phyloP scores from a whole-genome alignment of 2,888 invertebrate genomes.

The Drosophila limbata region DNA sequence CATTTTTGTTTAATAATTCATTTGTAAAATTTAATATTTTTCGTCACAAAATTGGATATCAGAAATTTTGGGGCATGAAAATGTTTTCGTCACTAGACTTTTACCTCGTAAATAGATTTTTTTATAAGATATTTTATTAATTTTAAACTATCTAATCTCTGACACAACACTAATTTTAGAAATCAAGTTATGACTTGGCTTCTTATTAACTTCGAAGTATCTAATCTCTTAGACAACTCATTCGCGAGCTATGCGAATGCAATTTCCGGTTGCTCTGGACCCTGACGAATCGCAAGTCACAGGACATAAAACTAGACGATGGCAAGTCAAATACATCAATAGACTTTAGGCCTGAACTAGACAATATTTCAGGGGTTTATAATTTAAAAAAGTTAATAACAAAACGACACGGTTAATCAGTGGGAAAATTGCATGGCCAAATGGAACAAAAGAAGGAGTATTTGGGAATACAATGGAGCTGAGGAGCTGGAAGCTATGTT shows the following conservation, averaged over 20 bases:
- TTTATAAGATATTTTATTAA: no score
- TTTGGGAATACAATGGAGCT: constrained; percentile 35
- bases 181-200: no score
- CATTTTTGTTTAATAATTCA: no score
- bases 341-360: constrained; percentile 43
- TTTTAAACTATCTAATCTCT: no score
- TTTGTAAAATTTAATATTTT: no score
- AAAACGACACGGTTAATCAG: constrained; percentile 77
- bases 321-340: constrained; percentile 59
- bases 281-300: constrained; percentile 49
- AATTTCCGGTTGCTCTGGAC: constrained; percentile 56
- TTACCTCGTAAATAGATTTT: no score
- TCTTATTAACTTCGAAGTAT: no score
- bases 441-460: constrained; percentile 21
- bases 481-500: constrained; percentile 8
- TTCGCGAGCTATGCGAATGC: constrained; percentile 40
- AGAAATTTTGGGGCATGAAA: no score
- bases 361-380: constrained; percentile 59
- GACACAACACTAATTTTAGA: no score
- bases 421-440: constrained; percentile 63
- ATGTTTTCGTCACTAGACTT: no score
- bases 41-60: no score
- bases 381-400: constrained; percentile 76
- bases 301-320: constrained; percentile 59
- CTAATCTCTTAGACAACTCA: constrained; percentile 36